Evolutionary conservation across 2,113 vertebrate genomes (phyloP).

Genomic region (Emberiza fucata): DNA sequence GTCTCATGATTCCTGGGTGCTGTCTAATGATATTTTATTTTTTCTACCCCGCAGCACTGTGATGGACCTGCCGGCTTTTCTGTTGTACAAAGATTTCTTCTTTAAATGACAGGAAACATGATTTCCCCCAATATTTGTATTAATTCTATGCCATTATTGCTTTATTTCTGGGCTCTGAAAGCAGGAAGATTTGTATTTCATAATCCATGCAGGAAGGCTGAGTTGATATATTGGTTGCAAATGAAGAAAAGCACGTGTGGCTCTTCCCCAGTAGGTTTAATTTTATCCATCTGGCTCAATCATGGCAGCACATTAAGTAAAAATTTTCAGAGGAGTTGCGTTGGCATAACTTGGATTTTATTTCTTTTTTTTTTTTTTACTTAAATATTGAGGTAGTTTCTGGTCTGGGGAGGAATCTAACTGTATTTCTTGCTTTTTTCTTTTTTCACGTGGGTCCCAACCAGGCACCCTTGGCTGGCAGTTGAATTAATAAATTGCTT

Average conservation of each 20-base stretch:
- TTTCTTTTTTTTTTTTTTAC: neutral
- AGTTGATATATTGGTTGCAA: conserved; percentile 53
- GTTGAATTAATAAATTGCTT: neutral
- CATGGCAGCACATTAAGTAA: conserved; percentile 17
- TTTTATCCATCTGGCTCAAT: conserved; percentile 57
- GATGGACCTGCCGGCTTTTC: neutral
- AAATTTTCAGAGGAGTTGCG: neutral
- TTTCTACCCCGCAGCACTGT: rapidly evolving
- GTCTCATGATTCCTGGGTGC: neutral
- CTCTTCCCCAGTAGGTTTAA: conserved; percentile 40
- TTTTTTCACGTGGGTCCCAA: neutral
- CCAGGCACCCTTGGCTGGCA: neutral
- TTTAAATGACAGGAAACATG: neutral
- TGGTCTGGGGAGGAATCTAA: neutral
- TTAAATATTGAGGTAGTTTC: neutral
- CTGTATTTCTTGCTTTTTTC: neutral
- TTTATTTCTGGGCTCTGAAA: conserved; percentile 32
- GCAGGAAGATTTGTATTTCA: conserved; percentile 33
- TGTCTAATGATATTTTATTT: neutral
- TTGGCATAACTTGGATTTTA: neutral
- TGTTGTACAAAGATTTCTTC: conserved; percentile 23
- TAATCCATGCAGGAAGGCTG: conserved; percentile 28
- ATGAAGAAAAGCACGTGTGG: conserved; percentile 51
- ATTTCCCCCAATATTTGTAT: conserved; percentile 40
- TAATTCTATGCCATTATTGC: conserved; percentile 36